Evolutionary conservation across 2,113 vertebrate species (phyloP), one percentile per base, ranked within the genome.

Genomic region (Syngnathoides biaculeatus): DNA sequence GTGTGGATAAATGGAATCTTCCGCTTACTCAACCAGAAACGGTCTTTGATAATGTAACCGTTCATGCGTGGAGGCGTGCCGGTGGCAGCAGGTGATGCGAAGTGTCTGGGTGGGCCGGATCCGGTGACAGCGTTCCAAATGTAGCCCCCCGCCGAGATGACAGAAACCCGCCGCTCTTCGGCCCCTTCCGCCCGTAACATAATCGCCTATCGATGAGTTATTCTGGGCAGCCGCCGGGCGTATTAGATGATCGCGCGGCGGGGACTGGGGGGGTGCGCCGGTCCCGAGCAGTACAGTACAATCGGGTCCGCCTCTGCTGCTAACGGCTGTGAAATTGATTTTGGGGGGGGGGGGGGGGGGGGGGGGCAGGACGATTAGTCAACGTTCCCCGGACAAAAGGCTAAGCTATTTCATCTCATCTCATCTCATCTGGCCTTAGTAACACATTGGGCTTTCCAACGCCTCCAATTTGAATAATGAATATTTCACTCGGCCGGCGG

Each of bases 391-490:
- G 86, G 81, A 89, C 88, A 89, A 89, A 89, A 85, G 87, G 88
- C 81, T 88, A 84, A 88, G 87, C 83, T 84, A 86, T 89, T 89
- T 89, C 86, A 89, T 91, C 87, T 90, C 83, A 82, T 91, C 87
- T 90, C 83, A 82, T 88, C 89, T 89, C 84, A 85, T 90, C 88
- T 88, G 88, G 81, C 85, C 86, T 86, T 77, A 67, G 83, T 80
- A 90, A 88, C 89, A 88, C 86, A 84, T 84, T 86, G 86, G 86
- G 85, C 86, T 88, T 90, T 87, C 83, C 87, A 86, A 87, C 86
- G 85, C 87, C 81, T 86, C 85, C 86, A 86, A 90, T 89, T 87
- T 91, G 89, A 91, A 90, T 89, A 88, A 90, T 90, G 88, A 90
- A 90, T 88, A 90, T 87, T 86, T 80, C 73, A 57, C 83, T 82